Evolutionary conservation across 2,888 invertebrate species (phyloP), one percentile per base, ranked within the genome.

Genomic region (Polymixis lichenea): DNA sequence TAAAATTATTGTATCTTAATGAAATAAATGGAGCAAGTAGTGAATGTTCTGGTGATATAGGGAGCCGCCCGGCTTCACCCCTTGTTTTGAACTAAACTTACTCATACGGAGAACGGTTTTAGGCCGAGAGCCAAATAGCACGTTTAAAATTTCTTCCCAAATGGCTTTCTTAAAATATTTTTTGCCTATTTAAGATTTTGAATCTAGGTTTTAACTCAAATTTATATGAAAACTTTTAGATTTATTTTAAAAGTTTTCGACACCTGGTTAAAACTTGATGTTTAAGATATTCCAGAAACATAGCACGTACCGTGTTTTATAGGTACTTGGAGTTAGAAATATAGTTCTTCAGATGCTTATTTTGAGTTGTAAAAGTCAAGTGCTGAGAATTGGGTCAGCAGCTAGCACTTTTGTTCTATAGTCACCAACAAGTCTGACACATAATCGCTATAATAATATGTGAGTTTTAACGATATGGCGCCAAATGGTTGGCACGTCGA

Each of bases 1-100:
- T 70, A 86, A 76, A 92, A 91, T 93, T 91, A 93, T 92, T 92
- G 92, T 91, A 90, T 92, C 91, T 92, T 93, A 93, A 93, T 91
- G 85, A 88, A 91, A 91, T 90, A 93, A 93, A 94, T 94, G 94
- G 92, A 88, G 88, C 93, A 90, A 89, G 88, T 89, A 88, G 87
- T 84, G 87, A 86, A 86, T 89, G 87, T 88, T 76, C 87, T 65
- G 87, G 89, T 89, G 87, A 90, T 91, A 89, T 88, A 89, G 87
- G 87, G 68, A 84, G 84, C 83, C 85, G 76, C 78, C 75, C 85
- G 82, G 75, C 80, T 82, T 80, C 82, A 80, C 85, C 89, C 89
- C 89, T 89, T 90, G 89, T 90, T 90, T 87, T 86, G 80, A 86
- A 86, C 87, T 86, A 89, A 90, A 90, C 88, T 91, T 89, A 83